Evolutionary conservation across 1,140 invertebrate genomes (phyloP).

Genomic region (Cotesia typhae): DNA sequence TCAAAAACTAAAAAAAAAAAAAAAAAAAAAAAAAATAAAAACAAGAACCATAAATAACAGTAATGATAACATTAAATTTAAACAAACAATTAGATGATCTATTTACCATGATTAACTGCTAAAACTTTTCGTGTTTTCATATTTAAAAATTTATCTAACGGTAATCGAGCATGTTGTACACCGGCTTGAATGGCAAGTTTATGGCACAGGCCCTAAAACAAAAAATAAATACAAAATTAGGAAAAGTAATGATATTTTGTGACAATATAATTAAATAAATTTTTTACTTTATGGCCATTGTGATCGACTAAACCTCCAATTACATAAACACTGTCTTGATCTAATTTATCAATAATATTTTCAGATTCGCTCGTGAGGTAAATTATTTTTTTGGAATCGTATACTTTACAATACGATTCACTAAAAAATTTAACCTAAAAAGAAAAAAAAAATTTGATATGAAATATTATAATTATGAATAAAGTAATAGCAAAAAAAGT

Average conservation of each 20-base stretch:
- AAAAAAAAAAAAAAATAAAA: conserved; percentile 34
- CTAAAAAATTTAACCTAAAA: conserved; percentile 78
- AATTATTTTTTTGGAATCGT: conserved; percentile 80
- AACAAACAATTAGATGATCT: conserved; percentile 30
- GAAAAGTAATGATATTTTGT: neutral
- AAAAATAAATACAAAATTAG: conserved; percentile 35
- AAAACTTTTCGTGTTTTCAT: conserved; percentile 95
- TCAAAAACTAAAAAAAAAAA: conserved; percentile 80
- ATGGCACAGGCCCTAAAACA: conserved; percentile 83
- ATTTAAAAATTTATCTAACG: conserved; percentile 88
- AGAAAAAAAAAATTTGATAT: conserved; percentile 41
- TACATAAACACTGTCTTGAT: conserved; percentile 85
- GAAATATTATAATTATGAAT: conserved; percentile 13
- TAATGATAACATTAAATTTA: no score
- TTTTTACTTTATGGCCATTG: conserved; percentile 87
- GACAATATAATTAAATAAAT: conserved; percentile 17
- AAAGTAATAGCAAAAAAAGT: conserved; percentile 12
- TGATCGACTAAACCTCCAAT: conserved; percentile 98
- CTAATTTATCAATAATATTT: conserved; percentile 81
- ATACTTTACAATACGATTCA: conserved; percentile 74
- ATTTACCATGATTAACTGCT: conserved; percentile 93
- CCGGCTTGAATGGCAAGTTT: conserved; percentile 81
- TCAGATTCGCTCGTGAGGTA: conserved; percentile 96
- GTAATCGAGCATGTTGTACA: conserved; percentile 85
- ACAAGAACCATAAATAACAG: conserved; percentile 21